These are phyloP conservation scores for Ips nitidus DNA, from an alignment of 1,140 invertebrate species.

Conservation along the genomic window DNA sequence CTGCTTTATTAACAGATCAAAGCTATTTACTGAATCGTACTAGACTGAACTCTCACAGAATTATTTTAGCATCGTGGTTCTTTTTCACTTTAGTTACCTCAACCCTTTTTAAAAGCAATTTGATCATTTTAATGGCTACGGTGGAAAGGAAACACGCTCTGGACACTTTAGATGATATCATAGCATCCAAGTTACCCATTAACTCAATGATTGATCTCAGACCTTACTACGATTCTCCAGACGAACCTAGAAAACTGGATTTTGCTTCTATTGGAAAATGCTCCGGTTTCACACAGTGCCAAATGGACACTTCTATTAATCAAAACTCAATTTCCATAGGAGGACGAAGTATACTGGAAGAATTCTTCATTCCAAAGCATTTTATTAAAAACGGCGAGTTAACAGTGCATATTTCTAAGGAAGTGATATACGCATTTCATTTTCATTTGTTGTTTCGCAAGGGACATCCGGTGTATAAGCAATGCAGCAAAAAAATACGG, in stretches of 20 bases:
- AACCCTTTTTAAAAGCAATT: neutral
- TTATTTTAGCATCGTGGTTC: constrained; percentile 4
- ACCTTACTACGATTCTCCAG: neutral
- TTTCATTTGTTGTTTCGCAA: constrained; percentile 8
- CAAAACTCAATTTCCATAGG: constrained; percentile 4
- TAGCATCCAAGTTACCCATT: constrained; percentile 8
- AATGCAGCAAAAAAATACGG: constrained; percentile 7
- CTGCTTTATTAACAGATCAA: neutral
- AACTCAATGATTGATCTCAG: constrained; percentile 10
- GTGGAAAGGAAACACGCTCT: neutral
- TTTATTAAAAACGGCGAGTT: constrained; percentile 4
- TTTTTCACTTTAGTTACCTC: neutral
- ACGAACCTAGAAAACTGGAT: neutral
- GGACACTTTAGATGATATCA: constrained; percentile 9
- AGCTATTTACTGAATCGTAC: too few species aligned
- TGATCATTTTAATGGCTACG: constrained; percentile 3
- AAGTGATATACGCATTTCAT: constrained; percentile 1
- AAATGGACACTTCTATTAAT: neutral
- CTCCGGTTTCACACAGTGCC: neutral
- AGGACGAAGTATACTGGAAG: neutral
- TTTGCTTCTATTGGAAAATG: neutral
- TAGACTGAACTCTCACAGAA: neutral
- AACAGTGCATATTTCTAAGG: constrained; percentile 4
- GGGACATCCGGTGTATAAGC: constrained; percentile 11
- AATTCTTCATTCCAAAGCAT: constrained; percentile 3